Conservation (phyloP, 2,888 invertebrate species). For the Protonemura montana region DNA sequence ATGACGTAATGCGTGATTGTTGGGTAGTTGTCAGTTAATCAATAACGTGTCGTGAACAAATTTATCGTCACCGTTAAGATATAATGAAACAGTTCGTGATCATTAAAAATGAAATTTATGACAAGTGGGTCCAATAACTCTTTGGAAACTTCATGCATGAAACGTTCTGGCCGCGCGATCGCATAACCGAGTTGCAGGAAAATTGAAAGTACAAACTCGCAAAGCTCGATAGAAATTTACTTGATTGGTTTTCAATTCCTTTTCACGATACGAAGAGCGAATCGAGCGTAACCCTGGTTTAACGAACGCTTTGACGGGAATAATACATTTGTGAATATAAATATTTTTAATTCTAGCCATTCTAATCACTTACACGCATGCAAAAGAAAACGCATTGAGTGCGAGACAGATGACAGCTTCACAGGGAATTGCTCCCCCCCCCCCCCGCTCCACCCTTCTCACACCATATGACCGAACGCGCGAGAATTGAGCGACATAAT, state of each 20-base stretch:
- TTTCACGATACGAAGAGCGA: not conserved
- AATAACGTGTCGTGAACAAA: conserved; percentile 24
- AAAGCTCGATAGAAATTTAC: not conserved
- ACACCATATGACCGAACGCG: not conserved
- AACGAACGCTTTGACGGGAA: not conserved
- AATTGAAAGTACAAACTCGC: not conserved
- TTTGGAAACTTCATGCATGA: conserved; percentile 4
- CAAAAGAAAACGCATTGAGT: not conserved
- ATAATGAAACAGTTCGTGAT: conserved; percentile 33
- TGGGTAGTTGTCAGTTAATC: conserved; percentile 29
- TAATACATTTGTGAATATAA: not conserved
- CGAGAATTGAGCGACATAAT: not conserved
- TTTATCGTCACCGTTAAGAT: conserved; percentile 23
- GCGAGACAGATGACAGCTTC: not conserved
- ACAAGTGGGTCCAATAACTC: conserved; percentile 7
- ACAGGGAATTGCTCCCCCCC: not conserved
- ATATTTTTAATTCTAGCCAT: not conserved
- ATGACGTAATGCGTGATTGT: conserved; percentile 34
- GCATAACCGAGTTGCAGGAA: no score
- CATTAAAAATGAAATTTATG: conserved; percentile 19
- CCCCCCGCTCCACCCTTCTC: no score
- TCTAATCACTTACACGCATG: not conserved
- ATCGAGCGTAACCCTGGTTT: not conserved
- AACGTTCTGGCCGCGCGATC: not conserved
- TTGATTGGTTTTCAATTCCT: not conserved